These are phyloP conservation scores for Dryococelus australis DNA, from an alignment of 2,888 invertebrate genomes.

Conservation along the genomic window DNA sequence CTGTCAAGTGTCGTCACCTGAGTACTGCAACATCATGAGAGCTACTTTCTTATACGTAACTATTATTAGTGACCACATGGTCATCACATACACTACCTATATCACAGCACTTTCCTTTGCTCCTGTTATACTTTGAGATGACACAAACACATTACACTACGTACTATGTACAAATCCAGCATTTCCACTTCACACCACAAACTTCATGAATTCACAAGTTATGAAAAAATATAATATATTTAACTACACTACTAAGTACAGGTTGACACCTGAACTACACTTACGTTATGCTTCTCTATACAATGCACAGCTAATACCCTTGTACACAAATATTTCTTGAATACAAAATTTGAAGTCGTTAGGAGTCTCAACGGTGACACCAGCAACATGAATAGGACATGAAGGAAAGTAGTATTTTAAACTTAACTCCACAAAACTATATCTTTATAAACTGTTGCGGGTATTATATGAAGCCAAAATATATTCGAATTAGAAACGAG, in stretches of 20 bases:
- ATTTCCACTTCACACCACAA: not conserved
- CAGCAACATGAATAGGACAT: too few species aligned
- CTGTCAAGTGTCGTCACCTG: not conserved
- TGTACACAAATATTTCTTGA: not conserved
- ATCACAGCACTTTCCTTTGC: not conserved
- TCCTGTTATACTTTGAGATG: not conserved
- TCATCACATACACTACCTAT: not conserved
- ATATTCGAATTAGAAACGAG: too few species aligned
- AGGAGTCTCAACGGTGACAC: too few species aligned
- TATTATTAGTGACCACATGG: not conserved
- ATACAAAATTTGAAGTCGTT: too few species aligned
- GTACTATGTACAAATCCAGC: not conserved
- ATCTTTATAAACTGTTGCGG: too few species aligned
- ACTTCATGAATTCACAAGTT: not conserved
- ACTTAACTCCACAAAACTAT: too few species aligned
- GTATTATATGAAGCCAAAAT: too few species aligned
- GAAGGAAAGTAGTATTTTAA: too few species aligned
- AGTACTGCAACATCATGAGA: not conserved
- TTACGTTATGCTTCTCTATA: not conserved
- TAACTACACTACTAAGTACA: not conserved
- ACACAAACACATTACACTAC: not conserved
- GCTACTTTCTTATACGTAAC: not conserved
- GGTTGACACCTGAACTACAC: not conserved
- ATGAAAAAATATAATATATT: not conserved
- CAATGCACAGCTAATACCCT: not conserved